Evolutionary conservation across 1,140 invertebrate genomes (phyloP).

Genomic region (Polyergus mexicanus): DNA sequence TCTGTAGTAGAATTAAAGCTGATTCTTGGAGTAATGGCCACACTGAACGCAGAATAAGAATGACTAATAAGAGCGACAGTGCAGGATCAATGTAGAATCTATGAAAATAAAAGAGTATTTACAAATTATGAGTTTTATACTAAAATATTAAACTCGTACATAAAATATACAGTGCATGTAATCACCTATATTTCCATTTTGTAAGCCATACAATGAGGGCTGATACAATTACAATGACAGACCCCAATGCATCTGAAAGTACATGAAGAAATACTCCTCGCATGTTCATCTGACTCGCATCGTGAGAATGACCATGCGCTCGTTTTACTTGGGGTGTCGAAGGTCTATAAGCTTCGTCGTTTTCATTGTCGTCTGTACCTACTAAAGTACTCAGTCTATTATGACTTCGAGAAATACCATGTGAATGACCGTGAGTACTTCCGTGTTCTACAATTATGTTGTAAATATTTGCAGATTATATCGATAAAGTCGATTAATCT

Average conservation of each 20-base stretch:
- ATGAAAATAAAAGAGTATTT: slow-evolving; percentile 49
- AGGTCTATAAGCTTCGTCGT: slow-evolving; percentile 90
- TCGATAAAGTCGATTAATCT: slow-evolving; percentile 42
- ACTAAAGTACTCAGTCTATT: slow-evolving; percentile 89
- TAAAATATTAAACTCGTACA: not conserved
- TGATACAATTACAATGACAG: slow-evolving; percentile 98
- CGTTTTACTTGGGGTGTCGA: slow-evolving; percentile 83
- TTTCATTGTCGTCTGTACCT: slow-evolving; percentile 93
- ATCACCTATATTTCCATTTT: slow-evolving; percentile 91
- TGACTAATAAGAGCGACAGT: slow-evolving; percentile 94
- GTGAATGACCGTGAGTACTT: slow-evolving; percentile 90
- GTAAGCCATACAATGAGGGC: slow-evolving; percentile 96
- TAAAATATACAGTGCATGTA: not conserved
- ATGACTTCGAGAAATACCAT: slow-evolving; percentile 89
- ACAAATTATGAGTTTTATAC: no score
- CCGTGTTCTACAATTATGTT: slow-evolving; percentile 90
- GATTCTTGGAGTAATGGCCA: slow-evolving; percentile 96
- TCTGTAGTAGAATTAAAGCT: slow-evolving; percentile 95
- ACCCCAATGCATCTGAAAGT: slow-evolving; percentile 97
- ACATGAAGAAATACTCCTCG: slow-evolving; percentile 99
- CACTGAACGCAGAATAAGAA: slow-evolving; percentile 93
- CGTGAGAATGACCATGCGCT: slow-evolving; percentile 88
- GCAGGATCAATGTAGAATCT: slow-evolving; percentile 96
- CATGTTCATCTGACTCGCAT: slow-evolving; percentile 97
- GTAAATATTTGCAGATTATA: slow-evolving; percentile 21